A percentile compares a stretch with the other conserved stretches of the same genome.
Conservation (phyloP, 2,888 invertebrate species). For the Tipula vernalis region DNA sequence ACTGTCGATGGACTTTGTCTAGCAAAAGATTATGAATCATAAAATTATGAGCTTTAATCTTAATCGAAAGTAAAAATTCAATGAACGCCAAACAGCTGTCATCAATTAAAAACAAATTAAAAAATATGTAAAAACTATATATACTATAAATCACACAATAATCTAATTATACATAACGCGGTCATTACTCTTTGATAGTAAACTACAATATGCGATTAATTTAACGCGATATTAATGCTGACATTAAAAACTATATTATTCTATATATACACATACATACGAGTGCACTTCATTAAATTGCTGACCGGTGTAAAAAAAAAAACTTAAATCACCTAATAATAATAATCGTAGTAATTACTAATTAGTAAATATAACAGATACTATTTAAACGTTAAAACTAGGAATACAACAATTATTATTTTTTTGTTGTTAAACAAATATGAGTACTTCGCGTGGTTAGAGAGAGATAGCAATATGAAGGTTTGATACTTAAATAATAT, state of each 20-base stretch:
- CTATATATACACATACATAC: neutral
- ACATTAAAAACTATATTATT: neutral
- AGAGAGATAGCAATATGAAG: neutral
- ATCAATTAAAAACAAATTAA: neutral
- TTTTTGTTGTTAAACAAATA: neutral
- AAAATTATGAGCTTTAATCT: neutral
- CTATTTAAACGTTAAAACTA: neutral
- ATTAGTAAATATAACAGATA: neutral
- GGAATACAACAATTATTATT: neutral
- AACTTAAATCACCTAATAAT: neutral
- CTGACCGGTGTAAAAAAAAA: neutral
- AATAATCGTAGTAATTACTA: neutral
- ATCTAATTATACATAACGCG: neutral
- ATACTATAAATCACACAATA: neutral
- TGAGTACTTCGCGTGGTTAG: neutral
- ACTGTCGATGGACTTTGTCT: too few relatives aligned
- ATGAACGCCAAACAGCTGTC: neutral
- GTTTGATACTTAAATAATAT: neutral
- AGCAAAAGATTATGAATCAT: too few relatives aligned
- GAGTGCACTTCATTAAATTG: neutral
- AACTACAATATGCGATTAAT: neutral
- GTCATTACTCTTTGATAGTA: neutral
- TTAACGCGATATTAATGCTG: neutral
- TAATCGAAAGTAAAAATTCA: neutral
- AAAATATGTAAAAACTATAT: neutral